Percentiles rank a stretch among this genome's conserved stretches.
phyloP scores from a whole-genome alignment of 2,113 vertebrate genomes.

The Oriolus oriolus region DNA sequence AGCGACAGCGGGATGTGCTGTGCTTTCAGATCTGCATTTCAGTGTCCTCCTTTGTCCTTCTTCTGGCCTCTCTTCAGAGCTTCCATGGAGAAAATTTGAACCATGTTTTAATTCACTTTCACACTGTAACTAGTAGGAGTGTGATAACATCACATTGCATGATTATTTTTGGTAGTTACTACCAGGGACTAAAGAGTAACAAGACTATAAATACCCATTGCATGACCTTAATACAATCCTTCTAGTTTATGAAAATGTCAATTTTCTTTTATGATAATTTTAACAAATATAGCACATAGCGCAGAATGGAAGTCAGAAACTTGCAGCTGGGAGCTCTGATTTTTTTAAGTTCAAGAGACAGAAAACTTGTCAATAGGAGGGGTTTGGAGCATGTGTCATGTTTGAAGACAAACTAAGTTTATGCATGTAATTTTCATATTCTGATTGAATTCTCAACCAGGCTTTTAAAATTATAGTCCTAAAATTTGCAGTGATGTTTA shows the following conservation, averaged over 20 bases:
- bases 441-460: neutral
- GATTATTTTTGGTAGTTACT: neutral
- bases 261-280: neutral
- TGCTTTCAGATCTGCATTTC: neutral
- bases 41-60: neutral
- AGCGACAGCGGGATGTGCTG: neutral
- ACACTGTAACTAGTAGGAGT: neutral
- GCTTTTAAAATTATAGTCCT: neutral
- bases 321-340: neutral
- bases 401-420: neutral
- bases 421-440: conserved; percentile 2
- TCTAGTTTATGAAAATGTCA: neutral
- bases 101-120: neutral
- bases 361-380: neutral
- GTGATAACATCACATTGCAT: neutral
- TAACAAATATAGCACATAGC: neutral
- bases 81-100: neutral
- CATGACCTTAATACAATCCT: neutral
- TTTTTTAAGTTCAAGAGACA: neutral
- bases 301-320: neutral
- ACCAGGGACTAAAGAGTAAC: neutral
- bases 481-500: neutral
- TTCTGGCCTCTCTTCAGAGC: neutral
- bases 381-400: neutral
- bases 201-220: neutral